Base-by-base conservation (phyloP, 2,797 vertebrate species). In the Varecia variegata region DNA sequence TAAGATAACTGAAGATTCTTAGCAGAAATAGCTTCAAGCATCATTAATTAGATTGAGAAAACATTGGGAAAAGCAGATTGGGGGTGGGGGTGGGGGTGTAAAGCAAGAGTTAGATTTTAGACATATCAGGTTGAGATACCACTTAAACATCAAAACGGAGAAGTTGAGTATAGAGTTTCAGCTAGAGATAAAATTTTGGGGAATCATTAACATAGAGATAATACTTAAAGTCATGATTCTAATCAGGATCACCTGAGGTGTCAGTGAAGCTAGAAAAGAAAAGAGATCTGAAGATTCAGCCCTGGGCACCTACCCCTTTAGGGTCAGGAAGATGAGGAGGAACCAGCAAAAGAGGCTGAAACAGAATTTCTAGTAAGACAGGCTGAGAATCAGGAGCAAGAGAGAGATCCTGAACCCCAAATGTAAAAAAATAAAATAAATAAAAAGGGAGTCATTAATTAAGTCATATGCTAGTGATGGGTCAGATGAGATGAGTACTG, bases 381-480 rank as follows among this genome's bases (percentile, higher is more conserved):
- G 50, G 8, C 30, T 90, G 32, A 73, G 70, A 73, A 90, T 76
- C 32, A 92, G 35, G 47, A 95, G 32, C 1, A 54, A 94, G 67
- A 84, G 35, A 76, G 40, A 93, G 35, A 74, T 80, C 35, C 40
- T 38, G 4, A 90, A 73, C 0, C 6, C 30, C 12, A 81, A 71
- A 18, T 58, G 50, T 65, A 62, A 62, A 32, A 60, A 62, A 32
- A 32, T 13, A 58, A 27, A 58, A 15, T 14, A 74, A 76, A 74
- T 84, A 90, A 93, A 74, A 54, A 40, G 27, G 30, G 23, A 76
- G 23, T 73, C 47, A 90, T 91, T 88, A 71, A 85, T 92, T 91
- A 65, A 82, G 62, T 70, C 18, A 71, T 90, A 38, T 54, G n/a
- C 14, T 52, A 13, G 68, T 81, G 17, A 85, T 88, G 54, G 79